phyloP scores from a whole-genome alignment of 1,140 invertebrate genomes.

The Euwallacea fornicatus region DNA sequence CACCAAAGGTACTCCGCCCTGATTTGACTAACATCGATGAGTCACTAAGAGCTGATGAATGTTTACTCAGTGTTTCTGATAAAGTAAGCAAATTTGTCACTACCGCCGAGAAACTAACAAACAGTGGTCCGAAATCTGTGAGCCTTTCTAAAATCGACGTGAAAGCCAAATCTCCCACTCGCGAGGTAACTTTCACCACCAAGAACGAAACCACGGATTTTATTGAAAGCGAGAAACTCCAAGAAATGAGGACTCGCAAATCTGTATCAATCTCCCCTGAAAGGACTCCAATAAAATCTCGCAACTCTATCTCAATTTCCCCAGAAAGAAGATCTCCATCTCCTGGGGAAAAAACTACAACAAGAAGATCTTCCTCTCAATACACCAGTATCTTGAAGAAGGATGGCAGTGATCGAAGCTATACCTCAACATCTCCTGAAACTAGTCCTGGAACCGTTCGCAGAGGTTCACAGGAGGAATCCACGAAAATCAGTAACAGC shows the following conservation, averaged over 20 bases:
- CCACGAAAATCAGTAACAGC: constrained; percentile 44
- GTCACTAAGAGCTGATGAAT: constrained; percentile 59
- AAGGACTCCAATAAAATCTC: constrained; percentile 24
- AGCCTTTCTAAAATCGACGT: constrained; percentile 40
- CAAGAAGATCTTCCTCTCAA: constrained; percentile 30
- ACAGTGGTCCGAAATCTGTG: constrained; percentile 40
- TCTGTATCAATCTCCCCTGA: constrained; percentile 37
- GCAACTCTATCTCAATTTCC: constrained; percentile 36
- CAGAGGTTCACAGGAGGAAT: constrained; percentile 41
- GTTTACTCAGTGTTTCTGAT: constrained; percentile 64
- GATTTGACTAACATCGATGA: constrained; percentile 40
- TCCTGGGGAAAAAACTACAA: constrained; percentile 33
- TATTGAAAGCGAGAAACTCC: constrained; percentile 28
- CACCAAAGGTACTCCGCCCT: constrained; percentile 47
- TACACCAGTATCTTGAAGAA: constrained; percentile 27
- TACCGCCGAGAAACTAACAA: constrained; percentile 60
- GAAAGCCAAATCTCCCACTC: constrained; percentile 29
- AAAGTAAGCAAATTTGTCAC: constrained; percentile 66
- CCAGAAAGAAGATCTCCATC: constrained; percentile 32
- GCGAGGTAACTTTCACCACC: constrained; percentile 1
- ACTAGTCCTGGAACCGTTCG: constrained; percentile 43
- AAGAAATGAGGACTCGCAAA: constrained; percentile 34
- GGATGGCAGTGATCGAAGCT: constrained; percentile 21
- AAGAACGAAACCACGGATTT: constrained; percentile 8
- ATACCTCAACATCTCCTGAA: constrained; percentile 4